A percentile compares a stretch with the other conserved stretches of the same genome.
Evolutionary conservation across 2,113 vertebrate genomes (phyloP).

Genomic region (Hydrolagus affinis): DNA sequence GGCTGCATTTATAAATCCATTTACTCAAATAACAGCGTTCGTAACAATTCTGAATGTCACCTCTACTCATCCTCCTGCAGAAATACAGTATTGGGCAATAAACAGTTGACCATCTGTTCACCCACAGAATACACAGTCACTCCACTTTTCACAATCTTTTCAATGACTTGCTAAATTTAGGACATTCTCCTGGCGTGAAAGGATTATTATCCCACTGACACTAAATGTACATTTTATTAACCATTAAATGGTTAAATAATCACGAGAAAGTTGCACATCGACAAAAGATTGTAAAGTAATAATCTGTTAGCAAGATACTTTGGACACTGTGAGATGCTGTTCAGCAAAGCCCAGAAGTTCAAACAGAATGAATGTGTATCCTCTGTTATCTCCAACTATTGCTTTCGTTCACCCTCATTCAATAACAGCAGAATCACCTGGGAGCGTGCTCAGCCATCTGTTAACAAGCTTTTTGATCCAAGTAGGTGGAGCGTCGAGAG

Average conservation of each 20-base stretch:
- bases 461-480: neutral
- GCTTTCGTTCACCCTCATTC: no score
- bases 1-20: neutral
- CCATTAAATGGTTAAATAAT: neutral
- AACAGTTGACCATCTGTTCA: no score
- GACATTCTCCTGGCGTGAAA: no score
- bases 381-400: constrained; percentile 13
- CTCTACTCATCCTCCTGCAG: neutral
- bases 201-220: no score
- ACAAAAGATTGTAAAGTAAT: neutral
- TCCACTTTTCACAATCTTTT: no score
- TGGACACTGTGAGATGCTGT: neutral
- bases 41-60: neutral
- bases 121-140: no score
- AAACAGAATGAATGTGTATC: neutral
- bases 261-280: constrained; percentile 6
- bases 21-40: neutral
- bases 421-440: neutral
- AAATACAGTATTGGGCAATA: neutral
- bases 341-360: neutral
- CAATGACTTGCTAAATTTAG: no score
- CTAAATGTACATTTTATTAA: no score
- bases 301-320: constrained; percentile 6
- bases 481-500: neutral
- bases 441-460: neutral